A percentile compares a stretch with the other conserved stretches of the same genome.
Evolutionary conservation across 1,140 invertebrate species (phyloP).

Genomic region (Mycetomoellerius zeteki): DNA sequence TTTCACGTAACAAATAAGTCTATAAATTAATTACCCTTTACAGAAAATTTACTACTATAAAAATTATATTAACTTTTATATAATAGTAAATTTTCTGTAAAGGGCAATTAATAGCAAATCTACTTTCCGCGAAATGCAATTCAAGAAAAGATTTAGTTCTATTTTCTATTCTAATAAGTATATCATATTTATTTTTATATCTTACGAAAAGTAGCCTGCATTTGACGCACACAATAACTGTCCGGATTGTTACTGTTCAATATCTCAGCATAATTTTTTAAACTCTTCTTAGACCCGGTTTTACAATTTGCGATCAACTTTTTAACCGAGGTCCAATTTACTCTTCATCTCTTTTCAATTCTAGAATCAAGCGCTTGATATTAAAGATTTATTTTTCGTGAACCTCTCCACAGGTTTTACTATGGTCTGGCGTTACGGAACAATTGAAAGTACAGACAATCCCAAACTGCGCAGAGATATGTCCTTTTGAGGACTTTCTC

Average conservation of each 20-base stretch:
- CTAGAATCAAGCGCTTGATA: too few relatives aligned
- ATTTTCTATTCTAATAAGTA: not conserved
- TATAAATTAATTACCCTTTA: too few relatives aligned
- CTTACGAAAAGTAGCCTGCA: not conserved
- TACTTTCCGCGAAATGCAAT: not conserved
- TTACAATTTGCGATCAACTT: too few relatives aligned
- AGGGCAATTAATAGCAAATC: not conserved
- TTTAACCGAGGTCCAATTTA: too few relatives aligned
- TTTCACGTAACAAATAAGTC: not conserved
- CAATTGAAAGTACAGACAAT: slow-evolving; percentile 77
- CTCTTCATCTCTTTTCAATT: too few relatives aligned
- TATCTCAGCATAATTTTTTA: too few relatives aligned
- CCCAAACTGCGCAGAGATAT: slow-evolving; percentile 80
- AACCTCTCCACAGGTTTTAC: slow-evolving; percentile 71
- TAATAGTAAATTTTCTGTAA: not conserved
- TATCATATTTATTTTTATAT: not conserved
- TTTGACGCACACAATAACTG: too few relatives aligned
- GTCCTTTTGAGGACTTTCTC: slow-evolving; percentile 81
- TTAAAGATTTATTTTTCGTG: slow-evolving; percentile 13
- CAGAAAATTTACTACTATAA: too few relatives aligned
- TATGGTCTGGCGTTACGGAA: slow-evolving; percentile 81
- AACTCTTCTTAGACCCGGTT: too few relatives aligned
- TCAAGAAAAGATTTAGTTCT: not conserved
- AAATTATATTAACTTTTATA: not conserved
- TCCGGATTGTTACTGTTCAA: too few relatives aligned